phyloP scores from a whole-genome alignment of 2,113 vertebrate genomes.

The Oceanodroma tethys region DNA sequence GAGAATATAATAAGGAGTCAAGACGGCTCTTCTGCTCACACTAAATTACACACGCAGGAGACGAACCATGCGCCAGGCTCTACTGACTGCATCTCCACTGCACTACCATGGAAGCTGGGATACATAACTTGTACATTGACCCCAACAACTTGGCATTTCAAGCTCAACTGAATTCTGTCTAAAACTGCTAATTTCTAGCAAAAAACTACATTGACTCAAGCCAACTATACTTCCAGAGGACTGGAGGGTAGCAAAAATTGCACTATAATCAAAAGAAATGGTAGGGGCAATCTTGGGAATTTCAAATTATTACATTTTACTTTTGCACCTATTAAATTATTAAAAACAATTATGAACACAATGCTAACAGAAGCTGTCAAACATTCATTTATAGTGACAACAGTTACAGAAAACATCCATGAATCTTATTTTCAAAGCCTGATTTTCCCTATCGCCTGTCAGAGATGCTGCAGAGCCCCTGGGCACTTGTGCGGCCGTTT shows the following conservation, averaged over 20 bases:
- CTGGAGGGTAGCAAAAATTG: background rate
- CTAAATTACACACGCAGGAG: background rate
- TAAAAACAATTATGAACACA: background rate
- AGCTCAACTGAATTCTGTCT: background rate
- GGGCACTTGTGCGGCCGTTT: fast-evolving
- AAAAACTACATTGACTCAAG: background rate
- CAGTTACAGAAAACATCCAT: background rate
- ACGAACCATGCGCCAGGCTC: background rate
- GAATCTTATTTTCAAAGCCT: background rate
- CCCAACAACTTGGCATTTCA: background rate
- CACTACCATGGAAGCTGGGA: background rate
- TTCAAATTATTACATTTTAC: background rate
- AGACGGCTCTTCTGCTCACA: background rate
- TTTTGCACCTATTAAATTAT: background rate
- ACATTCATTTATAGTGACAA: background rate
- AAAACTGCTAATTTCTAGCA: background rate
- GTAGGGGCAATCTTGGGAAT: background rate
- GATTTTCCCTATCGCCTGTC: background rate
- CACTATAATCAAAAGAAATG: background rate
- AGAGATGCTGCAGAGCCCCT: background rate
- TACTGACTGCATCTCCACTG: background rate
- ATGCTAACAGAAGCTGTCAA: background rate
- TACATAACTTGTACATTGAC: fast-evolving
- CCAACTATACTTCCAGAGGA: background rate
- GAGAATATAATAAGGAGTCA: background rate